Evolutionary conservation across 2,113 vertebrate genomes (phyloP), one percentile per base, ranked within the genome.

Genomic region (Ailuropoda melanoleuca): DNA sequence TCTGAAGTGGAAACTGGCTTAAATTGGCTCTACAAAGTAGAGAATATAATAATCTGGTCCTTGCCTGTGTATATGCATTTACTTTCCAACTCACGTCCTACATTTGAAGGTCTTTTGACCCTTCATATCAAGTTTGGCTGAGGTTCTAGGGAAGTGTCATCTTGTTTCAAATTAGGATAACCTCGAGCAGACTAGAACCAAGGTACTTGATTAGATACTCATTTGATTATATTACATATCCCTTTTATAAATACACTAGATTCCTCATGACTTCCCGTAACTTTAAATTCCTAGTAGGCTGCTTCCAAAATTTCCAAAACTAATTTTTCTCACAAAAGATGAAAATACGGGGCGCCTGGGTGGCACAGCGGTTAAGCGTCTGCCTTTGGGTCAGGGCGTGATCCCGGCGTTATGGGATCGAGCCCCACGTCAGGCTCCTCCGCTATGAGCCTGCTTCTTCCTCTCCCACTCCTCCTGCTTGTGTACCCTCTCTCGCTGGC

Each of bases 1-100:
- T 86, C 19, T 89, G 24, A 48, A 53, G 46, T 70, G 24, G 93
- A 84, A 90, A 72, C 66, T 97, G 62, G n/a, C n/a, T 94, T 88
- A 62, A 72, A 31, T 60, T 75, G 53, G 5, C 10, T 78, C 39
- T 60, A 29, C 39, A 50, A 66, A 78, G 37, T 80, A 24, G 19
- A 64, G 26, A 86, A 26, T 93, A 37, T 46, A 92, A 21, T 74
- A 90, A 11, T 14, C 18, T 39, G 46, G 34, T 23, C 21, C 37
- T 24, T 74, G 43, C 48, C 15, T 74, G 1, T 66, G 50, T 68
- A 15, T 88, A 39, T 53, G 8, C 48, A 62, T 64, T 89, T 75
- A 34, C 21, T 90, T 90, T 46, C 56, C 34, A 74, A 26, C 5
- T 18, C 90, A 21, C 0, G 77, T 14, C 12, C 39, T 88, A 53